phyloP scores from a whole-genome alignment of 2,888 invertebrate genomes.

The Sturmia bella region DNA sequence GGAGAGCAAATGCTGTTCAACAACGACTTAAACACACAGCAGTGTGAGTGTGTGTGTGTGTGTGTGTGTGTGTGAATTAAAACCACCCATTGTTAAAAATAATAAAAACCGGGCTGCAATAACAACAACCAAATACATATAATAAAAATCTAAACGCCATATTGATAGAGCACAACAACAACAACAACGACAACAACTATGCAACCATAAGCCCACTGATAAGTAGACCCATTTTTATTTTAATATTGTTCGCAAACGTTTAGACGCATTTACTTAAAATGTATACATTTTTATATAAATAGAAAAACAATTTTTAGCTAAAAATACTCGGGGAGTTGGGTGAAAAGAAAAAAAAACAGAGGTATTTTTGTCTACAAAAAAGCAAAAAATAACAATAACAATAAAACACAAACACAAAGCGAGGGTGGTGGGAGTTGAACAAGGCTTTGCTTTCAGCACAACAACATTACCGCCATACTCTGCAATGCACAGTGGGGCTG shows the following conservation, averaged over 20 bases:
- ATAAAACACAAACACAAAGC: constrained; percentile 37
- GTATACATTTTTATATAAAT: constrained; percentile 47
- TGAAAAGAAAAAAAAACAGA: constrained; percentile 34
- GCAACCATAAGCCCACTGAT: constrained; percentile 27
- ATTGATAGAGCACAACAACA: constrained; percentile 58
- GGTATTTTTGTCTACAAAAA: constrained; percentile 60
- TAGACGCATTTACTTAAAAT: constrained; percentile 23
- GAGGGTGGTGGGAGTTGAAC: constrained; percentile 66
- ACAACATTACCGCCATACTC: constrained; percentile 34
- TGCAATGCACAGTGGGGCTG: constrained; percentile 4
- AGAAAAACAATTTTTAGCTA: constrained; percentile 60
- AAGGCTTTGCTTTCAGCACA: constrained; percentile 68
- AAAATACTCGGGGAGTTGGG: constrained; percentile 56
- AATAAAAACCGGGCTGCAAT: constrained; percentile 58
- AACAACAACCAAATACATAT: constrained; percentile 44
- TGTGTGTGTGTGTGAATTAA: constrained; percentile 62
- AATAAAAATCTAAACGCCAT: constrained; percentile 68
- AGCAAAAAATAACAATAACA: constrained; percentile 33
- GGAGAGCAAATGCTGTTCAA: constrained; percentile 8
- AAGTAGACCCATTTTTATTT: constrained; percentile 63
- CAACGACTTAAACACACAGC: neutral
- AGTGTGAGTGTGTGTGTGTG: neutral
- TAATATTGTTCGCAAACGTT: constrained; percentile 39
- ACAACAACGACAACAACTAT: constrained; percentile 32
- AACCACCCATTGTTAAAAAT: constrained; percentile 70